A percentile compares a stretch with the other conserved stretches of the same genome.
Evolutionary conservation across 2,797 vertebrate genomes (phyloP).

Genomic region (Rhyacichthys aspro): DNA sequence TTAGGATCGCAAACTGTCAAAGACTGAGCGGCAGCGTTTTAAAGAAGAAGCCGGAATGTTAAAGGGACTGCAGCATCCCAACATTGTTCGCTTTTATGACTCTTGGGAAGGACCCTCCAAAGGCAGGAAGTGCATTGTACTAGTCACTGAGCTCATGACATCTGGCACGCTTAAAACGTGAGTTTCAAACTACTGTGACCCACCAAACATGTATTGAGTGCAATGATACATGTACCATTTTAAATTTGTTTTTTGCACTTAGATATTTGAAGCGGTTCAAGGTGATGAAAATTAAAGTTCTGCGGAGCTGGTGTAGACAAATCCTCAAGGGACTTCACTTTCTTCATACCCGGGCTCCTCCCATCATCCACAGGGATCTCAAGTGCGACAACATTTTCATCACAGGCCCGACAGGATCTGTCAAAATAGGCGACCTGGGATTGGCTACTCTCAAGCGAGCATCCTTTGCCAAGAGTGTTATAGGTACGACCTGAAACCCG

Average conservation of each 20-base stretch:
- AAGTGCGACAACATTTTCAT: slow-evolving; percentile 99
- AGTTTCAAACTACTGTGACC: slow-evolving; percentile 62
- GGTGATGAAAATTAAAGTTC: slow-evolving; percentile 99
- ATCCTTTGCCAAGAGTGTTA: slow-evolving; percentile 99
- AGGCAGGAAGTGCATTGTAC: slow-evolving; percentile 97
- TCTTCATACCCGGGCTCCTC: slow-evolving; percentile 94
- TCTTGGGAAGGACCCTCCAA: slow-evolving; percentile 98
- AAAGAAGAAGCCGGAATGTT: slow-evolving; percentile 99
- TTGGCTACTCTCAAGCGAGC: slow-evolving; percentile 95
- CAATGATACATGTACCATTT: not conserved
- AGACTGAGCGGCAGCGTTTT: slow-evolving; percentile 94
- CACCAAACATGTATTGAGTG: not conserved
- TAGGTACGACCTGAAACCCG: slow-evolving; percentile 86
- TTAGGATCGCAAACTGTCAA: slow-evolving; percentile 96
- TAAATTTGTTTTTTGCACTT: slow-evolving; percentile 17
- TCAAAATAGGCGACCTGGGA: slow-evolving; percentile 98
- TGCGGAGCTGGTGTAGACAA: slow-evolving; percentile 97
- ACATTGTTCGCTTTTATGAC: slow-evolving; percentile 99
- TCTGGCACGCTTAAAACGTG: slow-evolving; percentile 99
- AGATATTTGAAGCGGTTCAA: slow-evolving; percentile 99
- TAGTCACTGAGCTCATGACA: slow-evolving; percentile 99
- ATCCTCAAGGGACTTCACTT: slow-evolving; percentile 98
- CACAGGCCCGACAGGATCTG: slow-evolving; percentile 97
- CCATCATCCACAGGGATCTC: slow-evolving; percentile 97
- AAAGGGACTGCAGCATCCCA: slow-evolving; percentile 98